Evolutionary conservation across 2,797 vertebrate species (phyloP).

Genomic region (Erpetoichthys calabaricus): DNA sequence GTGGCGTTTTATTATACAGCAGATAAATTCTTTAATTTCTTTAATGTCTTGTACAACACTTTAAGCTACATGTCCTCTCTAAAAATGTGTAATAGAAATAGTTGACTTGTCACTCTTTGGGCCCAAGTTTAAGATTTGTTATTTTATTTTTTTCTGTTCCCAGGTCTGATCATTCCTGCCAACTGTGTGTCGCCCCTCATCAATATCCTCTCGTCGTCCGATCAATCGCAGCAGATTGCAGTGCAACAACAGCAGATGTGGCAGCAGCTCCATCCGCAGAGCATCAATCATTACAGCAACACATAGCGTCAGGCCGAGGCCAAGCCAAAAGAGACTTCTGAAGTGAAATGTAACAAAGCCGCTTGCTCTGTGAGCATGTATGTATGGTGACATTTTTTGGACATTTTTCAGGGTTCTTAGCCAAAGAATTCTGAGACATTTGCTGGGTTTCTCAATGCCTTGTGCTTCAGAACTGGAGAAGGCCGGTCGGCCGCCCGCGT

Average conservation of each 20-base stretch:
- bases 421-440: slow-evolving; percentile 54
- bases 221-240: slow-evolving; percentile 91
- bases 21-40: neutral
- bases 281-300: slow-evolving; percentile 70
- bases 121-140: neutral
- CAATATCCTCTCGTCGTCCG: slow-evolving; percentile 87
- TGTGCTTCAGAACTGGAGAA: slow-evolving; percentile 14
- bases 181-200: slow-evolving; percentile 83
- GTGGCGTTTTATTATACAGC: too few species aligned
- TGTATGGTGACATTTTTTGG: slow-evolving; percentile 16
- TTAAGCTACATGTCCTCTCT: too few species aligned
- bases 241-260: slow-evolving; percentile 94
- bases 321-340: neutral
- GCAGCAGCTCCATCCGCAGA: slow-evolving; percentile 96
- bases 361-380: slow-evolving; percentile 16
- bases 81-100: too few species aligned
- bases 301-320: slow-evolving; percentile 38
- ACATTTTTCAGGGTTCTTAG: slow-evolving; percentile 68
- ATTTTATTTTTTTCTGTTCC: slow-evolving; percentile 12
- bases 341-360: slow-evolving; percentile 15
- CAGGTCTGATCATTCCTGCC: slow-evolving; percentile 95
- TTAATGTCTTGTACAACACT: neutral
- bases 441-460: slow-evolving; percentile 12
- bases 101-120: too few species aligned
- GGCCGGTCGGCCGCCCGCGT: neutral